Percentiles rank a stretch among this genome's conserved stretches.
Conservation (phyloP, 1,140 invertebrate genomes). For the Camponotus vicinus region DNA sequence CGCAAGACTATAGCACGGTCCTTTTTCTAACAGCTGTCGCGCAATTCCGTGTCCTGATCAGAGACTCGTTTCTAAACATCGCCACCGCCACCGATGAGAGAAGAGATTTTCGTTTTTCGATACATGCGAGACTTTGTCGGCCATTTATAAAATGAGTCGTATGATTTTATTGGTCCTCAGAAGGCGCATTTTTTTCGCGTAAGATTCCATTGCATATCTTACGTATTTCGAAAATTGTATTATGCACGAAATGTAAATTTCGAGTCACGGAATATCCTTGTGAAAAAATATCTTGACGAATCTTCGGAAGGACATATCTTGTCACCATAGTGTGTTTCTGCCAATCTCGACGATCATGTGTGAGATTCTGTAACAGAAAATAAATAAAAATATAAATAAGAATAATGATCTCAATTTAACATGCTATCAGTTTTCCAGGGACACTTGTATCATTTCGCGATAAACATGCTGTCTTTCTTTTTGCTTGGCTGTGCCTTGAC, state of each 20-base stretch:
- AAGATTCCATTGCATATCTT: background rate
- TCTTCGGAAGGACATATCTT: background rate
- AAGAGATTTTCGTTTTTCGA: slow-evolving; percentile 26
- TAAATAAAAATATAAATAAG: background rate
- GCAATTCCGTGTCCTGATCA: slow-evolving; percentile 50
- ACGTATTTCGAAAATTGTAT: background rate
- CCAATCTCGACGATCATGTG: background rate
- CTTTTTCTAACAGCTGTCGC: slow-evolving; percentile 62
- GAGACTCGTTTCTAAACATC: slow-evolving; percentile 65
- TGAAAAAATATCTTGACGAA: background rate
- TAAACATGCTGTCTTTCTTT: too few relatives aligned
- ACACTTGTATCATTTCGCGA: background rate
- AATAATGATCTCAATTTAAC: background rate
- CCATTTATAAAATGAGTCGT: slow-evolving; percentile 41
- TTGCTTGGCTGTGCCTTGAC: background rate
- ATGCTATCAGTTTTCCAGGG: background rate
- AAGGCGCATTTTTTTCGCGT: slow-evolving; percentile 15
- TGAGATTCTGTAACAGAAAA: slow-evolving; percentile 46
- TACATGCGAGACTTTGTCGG: background rate
- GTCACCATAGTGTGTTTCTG: background rate
- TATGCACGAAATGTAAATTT: slow-evolving; percentile 1
- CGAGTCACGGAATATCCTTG: background rate
- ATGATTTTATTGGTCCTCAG: slow-evolving; percentile 13
- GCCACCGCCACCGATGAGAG: slow-evolving; percentile 45
- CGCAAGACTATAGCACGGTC: slow-evolving; percentile 73